Percentiles rank a stretch among this genome's conserved stretches.
Evolutionary conservation across 2,797 vertebrate species (phyloP).

Genomic region (Rhincodon typus): DNA sequence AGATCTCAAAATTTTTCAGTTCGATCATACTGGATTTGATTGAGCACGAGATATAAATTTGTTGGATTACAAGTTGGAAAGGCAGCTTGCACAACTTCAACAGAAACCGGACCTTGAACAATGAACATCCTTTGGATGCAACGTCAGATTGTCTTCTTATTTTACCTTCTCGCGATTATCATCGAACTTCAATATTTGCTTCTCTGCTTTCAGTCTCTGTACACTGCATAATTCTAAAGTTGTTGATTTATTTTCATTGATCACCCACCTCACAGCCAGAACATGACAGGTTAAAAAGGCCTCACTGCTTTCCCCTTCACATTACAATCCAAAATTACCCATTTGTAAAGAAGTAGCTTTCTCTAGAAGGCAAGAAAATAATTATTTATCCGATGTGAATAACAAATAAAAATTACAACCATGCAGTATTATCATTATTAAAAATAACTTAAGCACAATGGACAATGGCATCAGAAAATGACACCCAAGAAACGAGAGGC

Average conservation of each 20-base stretch:
- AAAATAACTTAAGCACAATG: neutral
- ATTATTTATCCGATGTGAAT: neutral
- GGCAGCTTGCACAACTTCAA: neutral
- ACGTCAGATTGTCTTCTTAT: neutral
- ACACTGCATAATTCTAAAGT: neutral
- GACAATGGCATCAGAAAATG: neutral
- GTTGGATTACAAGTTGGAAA: neutral
- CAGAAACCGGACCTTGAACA: neutral
- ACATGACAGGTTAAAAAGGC: neutral
- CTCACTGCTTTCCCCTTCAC: neutral
- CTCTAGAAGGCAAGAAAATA: neutral
- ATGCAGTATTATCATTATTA: neutral
- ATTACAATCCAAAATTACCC: neutral
- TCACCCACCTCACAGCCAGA: neutral
- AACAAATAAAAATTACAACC: neutral
- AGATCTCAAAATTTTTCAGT: neutral
- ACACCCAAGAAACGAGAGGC: neutral
- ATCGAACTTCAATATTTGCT: neutral
- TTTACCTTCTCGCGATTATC: neutral
- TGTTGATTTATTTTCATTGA: neutral
- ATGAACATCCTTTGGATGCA: neutral
- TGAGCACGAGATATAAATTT: neutral
- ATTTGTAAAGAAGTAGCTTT: neutral
- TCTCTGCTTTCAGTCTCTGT: neutral
- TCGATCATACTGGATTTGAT: neutral